Evolutionary conservation across 1,140 invertebrate genomes (phyloP), one percentile per base, ranked within the genome.

Genomic region (Adelges cooleyi): DNA sequence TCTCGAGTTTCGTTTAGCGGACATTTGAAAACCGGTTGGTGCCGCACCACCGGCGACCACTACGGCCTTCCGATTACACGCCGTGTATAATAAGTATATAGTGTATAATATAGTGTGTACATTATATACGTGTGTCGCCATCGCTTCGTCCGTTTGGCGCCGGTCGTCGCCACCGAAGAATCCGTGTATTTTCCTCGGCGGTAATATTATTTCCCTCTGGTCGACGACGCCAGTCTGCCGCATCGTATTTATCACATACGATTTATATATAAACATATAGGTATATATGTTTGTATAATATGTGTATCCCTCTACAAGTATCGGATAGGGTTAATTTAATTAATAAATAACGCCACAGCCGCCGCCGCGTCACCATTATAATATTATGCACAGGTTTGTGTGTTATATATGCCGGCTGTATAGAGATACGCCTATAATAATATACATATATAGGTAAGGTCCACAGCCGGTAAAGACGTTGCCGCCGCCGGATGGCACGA

Each of bases 61-160:
- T 4, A n/a, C 5, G n/a, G 56, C 56, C 56, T 62, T 48, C 56
- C 56, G 56, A 62, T 62, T 62, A 62, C 56, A 33, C 42, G n/a
- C n/a, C n/a, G n/a, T n/a, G n/a, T n/a, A n/a, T n/a, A n/a, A n/a
- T n/a, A n/a, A n/a, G n/a, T n/a, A n/a, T n/a, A n/a, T n/a, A n/a
- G n/a, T n/a, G n/a, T n/a, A n/a, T n/a, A n/a, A n/a, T n/a, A n/a
- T n/a, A n/a, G n/a, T n/a, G n/a, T n/a, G n/a, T n/a, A n/a, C n/a
- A n/a, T n/a, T n/a, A n/a, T 11, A 11, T 33, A 33, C 5, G 11
- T 11, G 29, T 62, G 56, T 62, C 56, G 56, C 56, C 56, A 48
- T 62, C 56, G 56, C 20, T 40, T 62, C 56, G 56, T 42, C 25
- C 42, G 56, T 48, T 62, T 62, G 56, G 56, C 56, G 56, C 42